Conservation (phyloP, 2,888 invertebrate genomes). For the Entomobrya multifasciata region DNA sequence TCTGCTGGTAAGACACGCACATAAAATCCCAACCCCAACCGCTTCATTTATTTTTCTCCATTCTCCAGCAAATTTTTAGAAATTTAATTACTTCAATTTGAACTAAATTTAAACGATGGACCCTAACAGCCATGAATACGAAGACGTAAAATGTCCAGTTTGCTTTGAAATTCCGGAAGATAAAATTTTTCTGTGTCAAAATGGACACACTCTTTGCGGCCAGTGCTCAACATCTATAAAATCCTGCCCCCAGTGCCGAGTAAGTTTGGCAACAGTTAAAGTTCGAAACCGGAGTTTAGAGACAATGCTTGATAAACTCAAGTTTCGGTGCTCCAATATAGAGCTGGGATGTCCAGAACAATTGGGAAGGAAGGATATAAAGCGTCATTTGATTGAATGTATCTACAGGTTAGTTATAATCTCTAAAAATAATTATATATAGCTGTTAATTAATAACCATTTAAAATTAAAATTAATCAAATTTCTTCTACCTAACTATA, state of each 20-base stretch:
- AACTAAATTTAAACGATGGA: too few relatives aligned
- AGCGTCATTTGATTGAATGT: neutral
- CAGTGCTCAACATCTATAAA: neutral
- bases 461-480: too few relatives aligned
- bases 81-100: too few relatives aligned
- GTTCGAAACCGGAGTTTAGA: neutral
- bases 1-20: too few relatives aligned
- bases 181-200: slow-evolving; percentile 4
- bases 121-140: too few relatives aligned
- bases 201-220: neutral
- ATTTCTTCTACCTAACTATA: too few relatives aligned
- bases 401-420: neutral
- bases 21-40: too few relatives aligned
- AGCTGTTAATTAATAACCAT: neutral
- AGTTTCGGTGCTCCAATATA: neutral
- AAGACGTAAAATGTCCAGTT: slow-evolving; percentile 1
- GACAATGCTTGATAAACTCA: neutral
- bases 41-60: too few relatives aligned
- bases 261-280: neutral
- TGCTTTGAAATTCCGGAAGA: neutral
- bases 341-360: neutral
- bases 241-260: neutral
- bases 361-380: neutral
- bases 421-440: neutral
- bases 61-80: too few relatives aligned